Conservation (phyloP, 2,888 invertebrate genomes). For the Drosophila flavopinicola region DNA sequence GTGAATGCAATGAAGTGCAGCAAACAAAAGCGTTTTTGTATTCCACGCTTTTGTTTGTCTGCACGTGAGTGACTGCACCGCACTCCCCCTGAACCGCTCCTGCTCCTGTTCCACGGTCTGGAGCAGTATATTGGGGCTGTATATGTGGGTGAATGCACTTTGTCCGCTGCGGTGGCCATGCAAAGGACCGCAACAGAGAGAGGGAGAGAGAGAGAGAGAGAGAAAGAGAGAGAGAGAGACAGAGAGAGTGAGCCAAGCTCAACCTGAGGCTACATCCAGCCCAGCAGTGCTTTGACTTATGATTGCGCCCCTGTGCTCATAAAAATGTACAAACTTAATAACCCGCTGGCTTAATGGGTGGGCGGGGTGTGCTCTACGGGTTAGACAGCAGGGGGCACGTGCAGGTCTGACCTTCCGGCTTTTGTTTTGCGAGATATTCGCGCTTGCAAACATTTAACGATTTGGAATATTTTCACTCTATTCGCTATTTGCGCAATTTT, state of each 20-base stretch:
- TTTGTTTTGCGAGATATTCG: conserved; percentile 41
- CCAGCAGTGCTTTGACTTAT: conserved; percentile 61
- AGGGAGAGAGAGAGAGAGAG: too few species aligned
- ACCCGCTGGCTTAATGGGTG: conserved; percentile 37
- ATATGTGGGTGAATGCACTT: conserved; percentile 70
- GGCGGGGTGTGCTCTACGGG: neutral
- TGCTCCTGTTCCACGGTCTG: neutral
- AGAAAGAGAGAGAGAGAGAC: too few species aligned
- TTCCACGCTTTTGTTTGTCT: conserved; percentile 64
- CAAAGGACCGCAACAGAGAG: conserved; percentile 46
- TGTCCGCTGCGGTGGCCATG: conserved; percentile 53
- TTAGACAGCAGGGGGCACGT: neutral
- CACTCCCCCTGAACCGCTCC: neutral
- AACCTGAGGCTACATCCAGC: conserved; percentile 30
- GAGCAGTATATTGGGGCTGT: conserved; percentile 17
- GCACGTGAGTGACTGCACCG: conserved; percentile 59
- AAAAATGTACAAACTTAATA: conserved; percentile 59
- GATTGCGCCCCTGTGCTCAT: conserved; percentile 43
- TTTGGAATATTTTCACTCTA: conserved; percentile 27
- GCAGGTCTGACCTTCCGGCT: conserved; percentile 55
- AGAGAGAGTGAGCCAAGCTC: too few species aligned
- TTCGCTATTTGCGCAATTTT: conserved; percentile 17
- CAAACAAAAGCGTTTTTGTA: conserved; percentile 66
- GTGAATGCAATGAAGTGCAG: conserved; percentile 71
- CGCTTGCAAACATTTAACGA: conserved; percentile 49